phyloP scores from a whole-genome alignment of 2,113 vertebrate genomes.

The Myotis lucifugus region DNA sequence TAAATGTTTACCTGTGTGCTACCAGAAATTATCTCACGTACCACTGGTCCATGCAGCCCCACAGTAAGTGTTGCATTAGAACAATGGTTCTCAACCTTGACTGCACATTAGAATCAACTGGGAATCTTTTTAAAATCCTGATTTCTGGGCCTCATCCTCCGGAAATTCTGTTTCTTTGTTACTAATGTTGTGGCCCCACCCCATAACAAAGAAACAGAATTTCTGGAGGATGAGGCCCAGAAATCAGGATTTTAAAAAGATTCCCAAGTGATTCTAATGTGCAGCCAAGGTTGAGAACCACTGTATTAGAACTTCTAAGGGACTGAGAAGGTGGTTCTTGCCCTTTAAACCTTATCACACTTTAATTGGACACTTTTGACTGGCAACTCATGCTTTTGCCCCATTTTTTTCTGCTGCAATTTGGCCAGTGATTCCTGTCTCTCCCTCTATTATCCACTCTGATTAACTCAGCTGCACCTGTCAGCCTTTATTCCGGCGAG shows the following conservation, averaged over 20 bases:
- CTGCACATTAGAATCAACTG: too few species aligned
- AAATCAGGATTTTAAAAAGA: too few species aligned
- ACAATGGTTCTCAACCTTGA: background rate
- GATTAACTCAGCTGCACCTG: slow-evolving; percentile 87
- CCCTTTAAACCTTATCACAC: slow-evolving; percentile 73
- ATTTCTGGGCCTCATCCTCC: too few species aligned
- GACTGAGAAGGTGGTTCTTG: background rate
- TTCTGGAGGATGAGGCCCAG: too few species aligned
- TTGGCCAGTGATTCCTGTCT: slow-evolving; percentile 84
- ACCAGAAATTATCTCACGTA: background rate
- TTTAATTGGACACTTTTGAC: slow-evolving; percentile 81
- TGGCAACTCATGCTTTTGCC: slow-evolving; percentile 79
- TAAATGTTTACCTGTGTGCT: background rate
- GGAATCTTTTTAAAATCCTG: too few species aligned
- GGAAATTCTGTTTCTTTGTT: too few species aligned
- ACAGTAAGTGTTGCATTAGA: background rate
- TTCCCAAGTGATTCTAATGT: too few species aligned
- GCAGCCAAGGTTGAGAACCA: too few species aligned
- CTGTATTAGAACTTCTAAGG: background rate
- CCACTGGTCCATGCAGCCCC: background rate
- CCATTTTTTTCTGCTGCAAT: slow-evolving; percentile 81
- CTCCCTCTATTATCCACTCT: slow-evolving; percentile 86
- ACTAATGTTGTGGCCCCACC: too few species aligned
- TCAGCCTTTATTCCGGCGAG: slow-evolving; percentile 79
- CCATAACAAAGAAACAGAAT: too few species aligned